phyloP scores from a whole-genome alignment of 2,113 vertebrate species.

The Orthochromis malagaraziensis region DNA sequence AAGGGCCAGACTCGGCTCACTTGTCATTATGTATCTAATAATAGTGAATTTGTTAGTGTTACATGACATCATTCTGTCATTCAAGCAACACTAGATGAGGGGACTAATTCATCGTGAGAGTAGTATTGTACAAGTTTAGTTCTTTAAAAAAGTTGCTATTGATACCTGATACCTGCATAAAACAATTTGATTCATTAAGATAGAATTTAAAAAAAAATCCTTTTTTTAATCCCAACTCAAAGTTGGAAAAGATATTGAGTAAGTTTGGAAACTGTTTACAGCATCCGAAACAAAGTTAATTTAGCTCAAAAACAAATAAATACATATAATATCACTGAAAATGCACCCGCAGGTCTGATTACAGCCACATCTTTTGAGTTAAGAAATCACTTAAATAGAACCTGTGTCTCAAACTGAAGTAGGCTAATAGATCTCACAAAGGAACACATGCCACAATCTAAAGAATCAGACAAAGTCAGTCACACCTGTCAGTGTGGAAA shows the following conservation, averaged over 20 bases:
- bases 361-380: not conserved
- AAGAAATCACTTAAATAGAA: not conserved
- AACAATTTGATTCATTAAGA: not conserved
- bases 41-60: not conserved
- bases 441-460: not conserved
- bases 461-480: not conserved
- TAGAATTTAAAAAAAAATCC: not conserved
- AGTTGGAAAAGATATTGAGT: not conserved
- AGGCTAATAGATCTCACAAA: not conserved
- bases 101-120: not conserved
- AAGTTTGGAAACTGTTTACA: not conserved
- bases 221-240: not conserved
- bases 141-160: not conserved
- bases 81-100: not conserved
- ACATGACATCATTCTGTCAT: not conserved
- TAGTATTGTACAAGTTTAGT: not conserved
- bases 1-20: not conserved
- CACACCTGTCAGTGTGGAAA: not conserved
- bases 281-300: not conserved
- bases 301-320: not conserved
- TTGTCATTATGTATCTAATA: not conserved
- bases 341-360: not conserved
- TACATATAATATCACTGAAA: not conserved
- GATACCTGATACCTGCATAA: not conserved
- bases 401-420: not conserved